Evolutionary conservation across 2,113 vertebrate species (phyloP).

Genomic region (Phycodurus eques): DNA sequence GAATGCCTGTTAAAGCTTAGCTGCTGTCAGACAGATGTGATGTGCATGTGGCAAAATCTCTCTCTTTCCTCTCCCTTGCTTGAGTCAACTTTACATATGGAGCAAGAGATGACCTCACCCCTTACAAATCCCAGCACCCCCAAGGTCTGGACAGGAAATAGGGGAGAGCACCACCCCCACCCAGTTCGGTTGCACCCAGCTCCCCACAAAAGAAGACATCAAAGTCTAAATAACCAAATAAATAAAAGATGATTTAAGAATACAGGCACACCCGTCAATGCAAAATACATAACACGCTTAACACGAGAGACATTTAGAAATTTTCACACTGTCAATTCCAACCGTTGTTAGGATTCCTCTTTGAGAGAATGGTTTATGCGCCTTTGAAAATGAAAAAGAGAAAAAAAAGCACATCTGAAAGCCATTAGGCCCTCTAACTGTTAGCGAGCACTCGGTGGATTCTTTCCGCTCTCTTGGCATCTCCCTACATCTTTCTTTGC

Average conservation of each 20-base stretch:
- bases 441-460: conserved; percentile 69
- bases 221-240: conserved; percentile 9
- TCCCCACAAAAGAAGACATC: conserved; percentile 34
- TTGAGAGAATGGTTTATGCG: conserved; percentile 80
- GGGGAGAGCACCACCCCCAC: conserved; percentile 42
- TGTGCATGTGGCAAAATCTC: conserved; percentile 6
- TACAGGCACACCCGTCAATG: conserved; percentile 13
- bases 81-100: conserved; percentile 54
- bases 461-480: conserved; percentile 70
- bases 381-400: conserved; percentile 70
- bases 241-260: conserved; percentile 11
- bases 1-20: neutral
- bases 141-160: conserved; percentile 63
- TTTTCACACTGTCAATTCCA: conserved; percentile 74
- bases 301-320: conserved; percentile 43
- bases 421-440: conserved; percentile 78
- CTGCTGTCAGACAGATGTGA: conserved; percentile 5
- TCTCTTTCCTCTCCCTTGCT: neutral
- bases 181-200: conserved; percentile 23
- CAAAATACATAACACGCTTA: conserved; percentile 24
- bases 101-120: conserved; percentile 65
- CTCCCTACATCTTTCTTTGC: conserved; percentile 44
- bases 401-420: conserved; percentile 79
- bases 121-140: conserved; percentile 48
- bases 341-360: conserved; percentile 80